A percentile compares a stretch with the other conserved stretches of the same genome.
These are phyloP conservation scores for Pogonocherus hispidulus DNA, from an alignment of 2,888 invertebrate genomes.

Conservation along the genomic window DNA sequence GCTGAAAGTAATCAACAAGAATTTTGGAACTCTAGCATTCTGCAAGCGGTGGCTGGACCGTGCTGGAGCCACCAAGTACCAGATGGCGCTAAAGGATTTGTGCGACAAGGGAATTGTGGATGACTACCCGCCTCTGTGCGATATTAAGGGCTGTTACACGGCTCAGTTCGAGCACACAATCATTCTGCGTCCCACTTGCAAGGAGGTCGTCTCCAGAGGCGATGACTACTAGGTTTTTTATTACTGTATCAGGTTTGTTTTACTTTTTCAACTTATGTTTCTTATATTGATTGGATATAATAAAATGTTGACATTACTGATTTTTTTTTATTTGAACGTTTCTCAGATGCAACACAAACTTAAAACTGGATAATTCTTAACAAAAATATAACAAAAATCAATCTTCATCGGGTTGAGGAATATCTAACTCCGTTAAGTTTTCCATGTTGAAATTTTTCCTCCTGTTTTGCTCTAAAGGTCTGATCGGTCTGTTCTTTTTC, in stretches of 20 bases:
- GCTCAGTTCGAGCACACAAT: conserved; percentile 99
- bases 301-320: conserved; percentile 31
- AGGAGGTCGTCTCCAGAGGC: conserved; percentile 97
- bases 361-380: no score
- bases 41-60: conserved; percentile 99
- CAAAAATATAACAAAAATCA: no score
- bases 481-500: conserved; percentile 46
- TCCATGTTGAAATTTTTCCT: conserved; percentile 20
- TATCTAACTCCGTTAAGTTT: conserved; percentile 35
- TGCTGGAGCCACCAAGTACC: conserved; percentile 95
- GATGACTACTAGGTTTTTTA: conserved; percentile 84
- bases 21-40: conserved; percentile 98
- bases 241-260: conserved; percentile 14
- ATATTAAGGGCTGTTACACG: conserved; percentile 97
- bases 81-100: conserved; percentile 98
- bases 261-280: conserved; percentile 28
- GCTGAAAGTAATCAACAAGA: conserved; percentile 92
- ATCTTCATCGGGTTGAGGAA: conserved; percentile 40
- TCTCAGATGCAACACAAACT: no score
- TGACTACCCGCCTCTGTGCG: conserved; percentile 98
- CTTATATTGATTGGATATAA: conserved; percentile 29
- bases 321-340: background rate
- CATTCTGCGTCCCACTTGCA: conserved; percentile 96
- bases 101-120: conserved; percentile 99
- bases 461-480: conserved; percentile 33